A percentile compares a stretch with the other conserved stretches of the same genome.
phyloP scores from a whole-genome alignment of 2,888 invertebrate species.

The Strigamia transsilvanica region DNA sequence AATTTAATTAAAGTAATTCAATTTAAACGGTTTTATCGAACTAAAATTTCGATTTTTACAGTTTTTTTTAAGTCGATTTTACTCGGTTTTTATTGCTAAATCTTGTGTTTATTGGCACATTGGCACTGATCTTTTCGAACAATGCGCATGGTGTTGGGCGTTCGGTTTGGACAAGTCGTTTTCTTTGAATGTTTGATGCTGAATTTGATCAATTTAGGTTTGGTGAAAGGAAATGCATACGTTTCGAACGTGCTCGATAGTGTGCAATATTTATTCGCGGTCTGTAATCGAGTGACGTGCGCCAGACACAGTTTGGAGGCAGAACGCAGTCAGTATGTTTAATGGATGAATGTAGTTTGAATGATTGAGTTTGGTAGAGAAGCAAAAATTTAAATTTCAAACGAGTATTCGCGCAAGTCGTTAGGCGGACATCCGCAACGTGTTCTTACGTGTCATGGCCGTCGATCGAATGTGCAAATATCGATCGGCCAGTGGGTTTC shows the following conservation, averaged over 20 bases:
- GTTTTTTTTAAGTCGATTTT: too few species aligned
- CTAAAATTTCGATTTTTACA: too few species aligned
- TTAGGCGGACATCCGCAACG: slow-evolving; percentile 17
- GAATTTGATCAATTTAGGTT: too few species aligned
- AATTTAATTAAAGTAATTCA: background rate
- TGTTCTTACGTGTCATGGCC: slow-evolving; percentile 23
- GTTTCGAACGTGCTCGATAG: too few species aligned
- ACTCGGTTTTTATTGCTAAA: too few species aligned
- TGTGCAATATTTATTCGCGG: background rate
- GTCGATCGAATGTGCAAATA: slow-evolving; percentile 44
- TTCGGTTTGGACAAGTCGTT: too few species aligned
- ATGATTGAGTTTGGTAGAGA: slow-evolving; percentile 10
- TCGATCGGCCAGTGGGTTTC: slow-evolving; percentile 20
- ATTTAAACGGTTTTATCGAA: background rate
- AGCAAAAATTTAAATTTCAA: slow-evolving; percentile 25
- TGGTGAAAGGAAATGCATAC: too few species aligned
- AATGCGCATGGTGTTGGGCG: too few species aligned
- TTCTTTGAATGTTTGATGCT: too few species aligned
- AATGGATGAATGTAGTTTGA: slow-evolving; percentile 18
- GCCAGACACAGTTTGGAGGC: background rate
- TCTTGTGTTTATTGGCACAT: too few species aligned
- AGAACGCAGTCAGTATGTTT: slow-evolving; percentile 11
- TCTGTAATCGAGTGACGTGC: background rate
- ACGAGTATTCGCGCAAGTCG: slow-evolving; percentile 19
- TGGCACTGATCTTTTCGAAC: too few species aligned